Conservation (phyloP, 2,113 vertebrate genomes). For the Petroica traversi region DNA sequence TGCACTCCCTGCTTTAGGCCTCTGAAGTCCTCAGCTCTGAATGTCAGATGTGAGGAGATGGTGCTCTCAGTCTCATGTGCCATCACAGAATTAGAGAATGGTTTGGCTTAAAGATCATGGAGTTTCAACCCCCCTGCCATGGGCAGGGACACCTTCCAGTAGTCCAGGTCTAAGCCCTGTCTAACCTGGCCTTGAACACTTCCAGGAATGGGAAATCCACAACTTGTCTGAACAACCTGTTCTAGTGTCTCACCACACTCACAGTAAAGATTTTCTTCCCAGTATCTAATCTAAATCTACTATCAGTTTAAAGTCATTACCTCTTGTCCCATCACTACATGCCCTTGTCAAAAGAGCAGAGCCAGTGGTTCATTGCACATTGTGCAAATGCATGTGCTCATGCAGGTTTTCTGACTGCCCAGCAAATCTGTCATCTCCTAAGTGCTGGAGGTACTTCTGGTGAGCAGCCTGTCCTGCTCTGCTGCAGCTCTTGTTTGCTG, state of each 20-base stretch:
- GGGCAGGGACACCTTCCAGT: background rate
- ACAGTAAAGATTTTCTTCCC: background rate
- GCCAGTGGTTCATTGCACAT: fast-evolving
- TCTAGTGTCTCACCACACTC: background rate
- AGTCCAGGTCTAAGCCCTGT: background rate
- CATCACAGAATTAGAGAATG: background rate
- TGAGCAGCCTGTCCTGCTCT: background rate
- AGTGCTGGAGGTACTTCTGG: background rate
- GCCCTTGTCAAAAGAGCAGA: background rate
- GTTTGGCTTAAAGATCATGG: background rate
- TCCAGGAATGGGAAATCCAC: background rate
- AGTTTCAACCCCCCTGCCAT: background rate
- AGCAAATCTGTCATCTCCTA: background rate
- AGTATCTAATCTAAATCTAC: background rate
- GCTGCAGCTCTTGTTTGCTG: background rate
- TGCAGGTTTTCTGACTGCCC: background rate
- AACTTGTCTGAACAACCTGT: background rate
- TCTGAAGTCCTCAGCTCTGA: background rate
- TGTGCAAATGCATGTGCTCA: background rate
- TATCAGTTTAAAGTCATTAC: background rate
- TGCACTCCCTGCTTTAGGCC: background rate
- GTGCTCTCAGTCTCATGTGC: background rate
- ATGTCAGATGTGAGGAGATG: background rate
- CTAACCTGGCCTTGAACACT: background rate
- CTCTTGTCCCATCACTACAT: background rate